These are phyloP conservation scores for Alauda arvensis DNA, from an alignment of 2,797 vertebrate genomes.

Conservation along the genomic window DNA sequence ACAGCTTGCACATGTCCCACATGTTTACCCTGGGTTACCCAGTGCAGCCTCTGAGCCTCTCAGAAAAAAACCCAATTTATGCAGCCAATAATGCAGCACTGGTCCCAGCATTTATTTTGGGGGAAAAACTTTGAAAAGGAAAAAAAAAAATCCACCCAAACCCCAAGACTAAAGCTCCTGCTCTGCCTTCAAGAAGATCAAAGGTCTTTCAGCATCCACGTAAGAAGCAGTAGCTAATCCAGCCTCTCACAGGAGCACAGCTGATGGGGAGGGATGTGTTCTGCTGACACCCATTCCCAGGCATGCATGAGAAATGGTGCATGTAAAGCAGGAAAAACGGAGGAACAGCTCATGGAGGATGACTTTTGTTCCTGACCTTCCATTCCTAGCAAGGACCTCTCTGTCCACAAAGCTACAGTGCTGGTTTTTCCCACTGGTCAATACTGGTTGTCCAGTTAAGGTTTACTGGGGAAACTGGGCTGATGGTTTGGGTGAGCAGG, in stretches of 20 bases:
- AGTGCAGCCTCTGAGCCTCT: not conserved
- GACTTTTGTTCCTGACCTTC: not conserved
- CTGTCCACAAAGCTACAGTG: not conserved
- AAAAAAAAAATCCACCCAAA: not conserved
- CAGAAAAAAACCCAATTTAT: not conserved
- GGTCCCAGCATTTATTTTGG: not conserved
- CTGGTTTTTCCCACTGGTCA: rapidly evolving
- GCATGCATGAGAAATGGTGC: conserved; percentile 36
- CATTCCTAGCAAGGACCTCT: not conserved
- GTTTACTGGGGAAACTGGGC: not conserved
- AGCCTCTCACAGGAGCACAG: not conserved
- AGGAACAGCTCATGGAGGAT: not conserved
- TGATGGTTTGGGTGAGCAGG: not conserved
- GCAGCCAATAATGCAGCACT: not conserved
- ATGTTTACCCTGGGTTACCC: not conserved
- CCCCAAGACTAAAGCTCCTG: not conserved
- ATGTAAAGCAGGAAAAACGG: not conserved
- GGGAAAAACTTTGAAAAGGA: not conserved
- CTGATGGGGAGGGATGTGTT: conserved; percentile 24
- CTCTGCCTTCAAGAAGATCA: conserved; percentile 24
- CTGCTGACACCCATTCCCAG: conserved; percentile 34
- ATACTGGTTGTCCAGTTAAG: rapidly evolving
- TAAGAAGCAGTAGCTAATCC: not conserved
- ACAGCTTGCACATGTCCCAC: not conserved
- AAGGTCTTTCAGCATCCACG: conserved; percentile 14